Percentiles rank a stretch among this genome's conserved stretches.
Evolutionary conservation across 2,888 invertebrate genomes (phyloP).

Genomic region (Mesorhabditis sp.): DNA sequence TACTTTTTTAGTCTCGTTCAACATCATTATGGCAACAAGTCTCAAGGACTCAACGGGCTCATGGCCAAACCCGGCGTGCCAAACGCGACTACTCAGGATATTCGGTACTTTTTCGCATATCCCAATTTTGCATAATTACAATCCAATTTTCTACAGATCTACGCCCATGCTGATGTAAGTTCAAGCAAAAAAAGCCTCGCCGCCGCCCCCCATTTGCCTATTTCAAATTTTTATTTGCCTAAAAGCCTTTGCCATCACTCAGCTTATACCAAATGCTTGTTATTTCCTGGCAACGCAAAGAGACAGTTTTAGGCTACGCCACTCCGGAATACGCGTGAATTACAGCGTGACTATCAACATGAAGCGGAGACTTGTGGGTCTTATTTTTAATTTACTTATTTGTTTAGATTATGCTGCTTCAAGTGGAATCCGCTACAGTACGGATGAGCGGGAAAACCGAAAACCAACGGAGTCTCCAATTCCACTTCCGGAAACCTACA

Average conservation of each 20-base stretch:
- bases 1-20: slow-evolving; percentile 10
- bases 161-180: background rate
- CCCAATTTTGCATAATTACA: background rate
- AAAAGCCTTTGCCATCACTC: slow-evolving; percentile 2
- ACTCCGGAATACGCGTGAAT: background rate
- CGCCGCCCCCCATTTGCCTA: slow-evolving; percentile 1
- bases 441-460: background rate
- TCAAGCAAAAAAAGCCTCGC: background rate
- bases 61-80: background rate
- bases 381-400: background rate
- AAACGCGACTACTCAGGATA: background rate
- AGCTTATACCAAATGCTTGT: background rate
- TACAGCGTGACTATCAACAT: background rate
- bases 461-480: background rate
- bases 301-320: background rate
- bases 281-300: background rate
- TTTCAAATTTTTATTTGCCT: slow-evolving; percentile 12
- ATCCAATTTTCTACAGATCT: background rate
- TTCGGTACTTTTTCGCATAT: background rate
- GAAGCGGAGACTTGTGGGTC: background rate
- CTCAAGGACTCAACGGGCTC: slow-evolving; percentile 14
- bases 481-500: too few relatives aligned
- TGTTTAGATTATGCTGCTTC: background rate
- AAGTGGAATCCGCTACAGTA: background rate
- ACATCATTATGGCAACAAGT: slow-evolving; percentile 25